Conservation (phyloP, 2,113 vertebrate species). For the Dermatemys mawii region DNA sequence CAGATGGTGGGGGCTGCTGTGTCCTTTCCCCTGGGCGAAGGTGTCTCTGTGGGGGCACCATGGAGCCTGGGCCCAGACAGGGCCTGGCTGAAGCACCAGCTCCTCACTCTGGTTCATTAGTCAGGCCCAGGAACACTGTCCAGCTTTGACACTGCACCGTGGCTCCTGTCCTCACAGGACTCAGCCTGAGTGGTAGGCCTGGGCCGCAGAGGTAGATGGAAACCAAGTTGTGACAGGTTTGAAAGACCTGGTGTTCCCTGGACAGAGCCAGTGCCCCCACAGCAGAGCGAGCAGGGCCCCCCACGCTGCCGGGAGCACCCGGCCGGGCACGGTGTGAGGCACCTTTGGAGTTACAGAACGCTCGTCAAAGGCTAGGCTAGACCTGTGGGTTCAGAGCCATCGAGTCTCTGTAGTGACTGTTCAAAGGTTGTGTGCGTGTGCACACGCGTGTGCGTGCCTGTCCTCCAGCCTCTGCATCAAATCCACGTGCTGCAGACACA, state of each 20-base stretch:
- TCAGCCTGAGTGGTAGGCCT: not conserved
- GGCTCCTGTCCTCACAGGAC: not conserved
- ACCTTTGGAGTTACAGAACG: not conserved
- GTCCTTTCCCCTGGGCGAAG: not conserved
- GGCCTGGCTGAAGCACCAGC: not conserved
- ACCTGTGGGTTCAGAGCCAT: not conserved
- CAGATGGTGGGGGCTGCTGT: not conserved
- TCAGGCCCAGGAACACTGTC: not conserved
- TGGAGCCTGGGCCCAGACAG: not conserved
- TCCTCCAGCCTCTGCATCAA: not conserved
- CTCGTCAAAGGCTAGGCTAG: conserved; percentile 36
- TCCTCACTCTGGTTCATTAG: not conserved
- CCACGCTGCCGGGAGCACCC: fast-evolving
- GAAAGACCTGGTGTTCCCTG: fast-evolving
- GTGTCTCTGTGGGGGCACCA: not conserved
- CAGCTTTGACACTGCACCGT: not conserved
- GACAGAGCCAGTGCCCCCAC: not conserved
- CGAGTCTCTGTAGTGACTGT: not conserved
- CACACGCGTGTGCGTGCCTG: not conserved
- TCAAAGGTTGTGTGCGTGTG: not conserved
- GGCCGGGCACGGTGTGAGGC: not conserved
- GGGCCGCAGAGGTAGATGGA: not conserved
- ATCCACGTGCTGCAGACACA: not conserved
- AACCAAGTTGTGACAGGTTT: not conserved
- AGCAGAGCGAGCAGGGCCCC: not conserved